Evolutionary conservation across 1,140 invertebrate species (phyloP).

Genomic region (Drosophila pandora): DNA sequence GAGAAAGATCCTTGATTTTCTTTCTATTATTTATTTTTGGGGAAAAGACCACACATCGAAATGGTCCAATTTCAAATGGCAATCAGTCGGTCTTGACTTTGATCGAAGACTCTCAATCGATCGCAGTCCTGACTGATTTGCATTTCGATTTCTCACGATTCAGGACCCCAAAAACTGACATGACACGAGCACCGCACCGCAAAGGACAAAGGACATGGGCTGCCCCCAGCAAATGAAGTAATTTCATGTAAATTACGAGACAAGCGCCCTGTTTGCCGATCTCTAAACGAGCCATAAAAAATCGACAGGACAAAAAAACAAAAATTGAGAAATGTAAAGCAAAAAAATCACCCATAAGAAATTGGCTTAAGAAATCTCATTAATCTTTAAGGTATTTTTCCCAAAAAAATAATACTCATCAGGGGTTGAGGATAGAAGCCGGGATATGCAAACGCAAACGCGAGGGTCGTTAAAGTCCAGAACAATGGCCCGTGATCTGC

Average conservation of each 20-base stretch:
- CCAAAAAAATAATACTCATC: not conserved
- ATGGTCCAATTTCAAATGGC: not conserved
- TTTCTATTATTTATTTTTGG: not conserved
- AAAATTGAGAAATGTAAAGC: too few species aligned
- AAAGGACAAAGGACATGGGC: conserved; percentile 10
- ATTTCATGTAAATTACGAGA: conserved; percentile 82
- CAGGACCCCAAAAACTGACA: conserved; percentile 30
- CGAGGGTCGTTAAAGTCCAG: conserved; percentile 49
- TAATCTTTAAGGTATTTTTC: conserved; percentile 70
- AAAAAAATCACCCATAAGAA: conserved; percentile 44
- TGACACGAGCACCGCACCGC: conserved; percentile 12
- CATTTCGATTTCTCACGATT: conserved; percentile 43
- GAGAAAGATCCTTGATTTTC: not conserved
- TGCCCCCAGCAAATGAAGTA: conserved; percentile 70
- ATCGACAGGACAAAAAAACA: conserved; percentile 32
- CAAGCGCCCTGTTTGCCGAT: conserved; percentile 73
- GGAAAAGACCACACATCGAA: conserved; percentile 17
- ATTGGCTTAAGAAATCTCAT: conserved; percentile 64
- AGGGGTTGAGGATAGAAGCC: not conserved
- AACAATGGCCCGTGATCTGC: conserved; percentile 41
- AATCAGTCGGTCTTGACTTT: conserved; percentile 22
- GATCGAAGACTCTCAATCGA: conserved; percentile 29
- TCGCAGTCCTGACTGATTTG: conserved; percentile 37
- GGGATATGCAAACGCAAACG: conserved; percentile 60
- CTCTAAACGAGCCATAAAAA: conserved; percentile 78